Percentiles rank a stretch among this genome's conserved stretches.
phyloP scores from a whole-genome alignment of 1,140 invertebrate genomes.

The Formica selysi region DNA sequence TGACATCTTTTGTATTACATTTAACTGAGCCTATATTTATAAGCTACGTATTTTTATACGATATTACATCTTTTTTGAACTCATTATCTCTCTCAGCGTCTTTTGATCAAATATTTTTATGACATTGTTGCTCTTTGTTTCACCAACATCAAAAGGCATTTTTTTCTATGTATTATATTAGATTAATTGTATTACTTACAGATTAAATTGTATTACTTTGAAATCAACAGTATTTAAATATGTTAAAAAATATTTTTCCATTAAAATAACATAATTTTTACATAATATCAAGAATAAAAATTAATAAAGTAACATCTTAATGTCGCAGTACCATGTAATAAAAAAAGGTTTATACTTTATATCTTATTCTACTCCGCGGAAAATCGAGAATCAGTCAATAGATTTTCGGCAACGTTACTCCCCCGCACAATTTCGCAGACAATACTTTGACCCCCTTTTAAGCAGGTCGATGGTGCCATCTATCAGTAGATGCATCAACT shows the following conservation, averaged over 20 bases:
- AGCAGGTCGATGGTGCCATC: conserved; percentile 80
- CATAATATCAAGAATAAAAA: not conserved
- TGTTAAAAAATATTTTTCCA: not conserved
- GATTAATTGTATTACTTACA: not conserved
- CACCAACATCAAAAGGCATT: not conserved
- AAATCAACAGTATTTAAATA: not conserved
- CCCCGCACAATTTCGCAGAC: conserved; percentile 66
- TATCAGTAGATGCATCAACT: conserved; percentile 70
- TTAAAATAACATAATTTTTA: not conserved
- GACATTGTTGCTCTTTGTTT: not conserved
- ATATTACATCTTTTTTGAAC: not conserved
- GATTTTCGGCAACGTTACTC: conserved; percentile 42
- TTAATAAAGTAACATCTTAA: conserved; percentile 10
- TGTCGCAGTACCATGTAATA: not conserved
- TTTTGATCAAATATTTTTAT: conserved; percentile 7
- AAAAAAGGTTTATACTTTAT: conserved; percentile 16
- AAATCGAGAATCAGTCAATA: conserved; percentile 53
- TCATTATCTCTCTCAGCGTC: not conserved
- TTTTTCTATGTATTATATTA: not conserved
- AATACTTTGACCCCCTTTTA: conserved; percentile 78
- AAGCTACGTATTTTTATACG: not conserved
- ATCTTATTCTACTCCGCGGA: not conserved
- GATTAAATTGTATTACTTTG: not conserved
- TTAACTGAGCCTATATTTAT: not conserved
- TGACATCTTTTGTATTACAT: conserved; percentile 19